Conservation (phyloP, 2,113 vertebrate genomes). For the Anseranas semipalmata region DNA sequence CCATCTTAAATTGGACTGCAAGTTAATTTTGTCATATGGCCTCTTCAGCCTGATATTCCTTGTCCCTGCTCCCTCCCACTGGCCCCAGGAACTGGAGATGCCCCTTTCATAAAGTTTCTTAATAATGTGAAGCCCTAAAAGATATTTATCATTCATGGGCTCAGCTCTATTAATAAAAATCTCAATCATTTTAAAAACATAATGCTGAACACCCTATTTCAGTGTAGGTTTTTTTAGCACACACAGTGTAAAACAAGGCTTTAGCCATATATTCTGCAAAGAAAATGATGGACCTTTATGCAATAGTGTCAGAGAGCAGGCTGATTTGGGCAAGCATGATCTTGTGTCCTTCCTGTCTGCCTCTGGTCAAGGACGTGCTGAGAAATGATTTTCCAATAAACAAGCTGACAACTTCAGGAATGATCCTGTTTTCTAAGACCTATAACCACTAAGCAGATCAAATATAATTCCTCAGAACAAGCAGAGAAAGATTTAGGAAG, state of each 20-base stretch:
- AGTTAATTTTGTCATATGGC: background rate
- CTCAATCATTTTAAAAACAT: background rate
- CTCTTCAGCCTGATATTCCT: background rate
- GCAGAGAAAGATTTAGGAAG: background rate
- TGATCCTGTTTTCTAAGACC: background rate
- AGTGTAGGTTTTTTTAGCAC: background rate
- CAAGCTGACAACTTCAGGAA: background rate
- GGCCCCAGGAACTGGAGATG: background rate
- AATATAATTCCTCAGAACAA: background rate
- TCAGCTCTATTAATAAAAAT: background rate
- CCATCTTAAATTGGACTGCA: background rate
- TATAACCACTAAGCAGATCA: background rate
- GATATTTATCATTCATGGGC: background rate
- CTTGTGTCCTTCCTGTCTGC: background rate
- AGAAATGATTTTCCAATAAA: background rate
- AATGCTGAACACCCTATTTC: background rate
- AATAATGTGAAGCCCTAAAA: background rate
- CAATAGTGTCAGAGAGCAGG: background rate
- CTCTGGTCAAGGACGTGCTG: background rate
- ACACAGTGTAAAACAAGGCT: background rate
- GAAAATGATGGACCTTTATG: background rate
- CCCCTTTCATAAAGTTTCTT: background rate
- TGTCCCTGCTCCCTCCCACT: background rate
- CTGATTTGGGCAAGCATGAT: background rate
- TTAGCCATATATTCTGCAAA: background rate